phyloP scores from a whole-genome alignment of 2,888 invertebrate genomes.

The Microctonus aethiopoides region DNA sequence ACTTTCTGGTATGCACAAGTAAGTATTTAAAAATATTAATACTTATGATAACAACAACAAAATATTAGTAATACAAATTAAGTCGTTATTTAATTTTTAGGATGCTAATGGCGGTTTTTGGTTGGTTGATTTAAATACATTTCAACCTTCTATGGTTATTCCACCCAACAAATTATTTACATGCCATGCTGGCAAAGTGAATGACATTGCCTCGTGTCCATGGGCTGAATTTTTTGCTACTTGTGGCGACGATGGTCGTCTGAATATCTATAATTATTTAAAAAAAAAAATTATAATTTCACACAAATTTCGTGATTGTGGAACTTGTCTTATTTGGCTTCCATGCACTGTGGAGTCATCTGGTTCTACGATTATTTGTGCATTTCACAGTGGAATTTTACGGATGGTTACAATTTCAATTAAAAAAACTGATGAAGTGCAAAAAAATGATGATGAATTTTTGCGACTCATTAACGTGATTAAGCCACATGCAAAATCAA shows the following conservation, averaged over 20 bases:
- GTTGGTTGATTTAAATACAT: conserved; percentile 75
- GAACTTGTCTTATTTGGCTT: conserved; percentile 74
- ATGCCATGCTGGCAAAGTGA: conserved; percentile 82
- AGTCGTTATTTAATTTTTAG: no score
- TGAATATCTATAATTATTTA: conserved; percentile 80
- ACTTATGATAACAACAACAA: no score
- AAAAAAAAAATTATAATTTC: conserved; percentile 72
- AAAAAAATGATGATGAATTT: conserved; percentile 40
- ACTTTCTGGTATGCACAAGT: conserved; percentile 83
- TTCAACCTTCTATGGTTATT: conserved; percentile 54
- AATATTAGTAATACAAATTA: no score
- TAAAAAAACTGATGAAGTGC: conserved; percentile 26
- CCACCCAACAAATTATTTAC: conserved; percentile 69
- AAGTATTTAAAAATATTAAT: no score
- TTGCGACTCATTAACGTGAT: conserved; percentile 56
- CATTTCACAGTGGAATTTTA: conserved; percentile 79
- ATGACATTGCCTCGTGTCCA: conserved; percentile 77
- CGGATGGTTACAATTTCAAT: conserved; percentile 67
- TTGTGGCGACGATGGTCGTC: conserved; percentile 78
- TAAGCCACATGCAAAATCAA: conserved; percentile 76
- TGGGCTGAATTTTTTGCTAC: conserved; percentile 78
- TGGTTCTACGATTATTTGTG: conserved; percentile 76
- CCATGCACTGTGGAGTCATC: conserved; percentile 75
- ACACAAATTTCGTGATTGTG: conserved; percentile 73
- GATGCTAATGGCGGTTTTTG: conserved; percentile 89